A percentile compares a stretch with the other conserved stretches of the same genome.
These are phyloP conservation scores for Trichonephila clavipes DNA, from an alignment of 1,140 invertebrate species.

Conservation along the genomic window DNA sequence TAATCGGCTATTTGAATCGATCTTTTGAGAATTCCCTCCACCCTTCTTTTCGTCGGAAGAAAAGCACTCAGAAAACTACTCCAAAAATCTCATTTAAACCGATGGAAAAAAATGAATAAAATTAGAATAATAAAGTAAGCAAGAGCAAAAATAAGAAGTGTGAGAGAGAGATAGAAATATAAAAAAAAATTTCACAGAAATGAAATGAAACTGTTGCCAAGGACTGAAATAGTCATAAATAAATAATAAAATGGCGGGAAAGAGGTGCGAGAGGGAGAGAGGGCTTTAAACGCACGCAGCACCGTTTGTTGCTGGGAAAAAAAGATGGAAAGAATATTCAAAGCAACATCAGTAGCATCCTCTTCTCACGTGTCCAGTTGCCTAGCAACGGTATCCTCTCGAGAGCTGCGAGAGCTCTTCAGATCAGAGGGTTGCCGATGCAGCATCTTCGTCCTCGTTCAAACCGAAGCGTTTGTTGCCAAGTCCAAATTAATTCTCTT, in stretches of 20 bases:
- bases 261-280: background rate
- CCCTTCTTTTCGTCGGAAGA: background rate
- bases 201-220: constrained; percentile 56
- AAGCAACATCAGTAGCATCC: constrained; percentile 29
- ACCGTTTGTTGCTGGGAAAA: background rate
- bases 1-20: constrained; percentile 51
- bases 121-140: constrained; percentile 56
- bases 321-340: background rate
- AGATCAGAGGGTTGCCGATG: constrained; percentile 26
- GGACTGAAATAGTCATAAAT: constrained; percentile 65
- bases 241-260: constrained; percentile 54
- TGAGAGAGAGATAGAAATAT: background rate
- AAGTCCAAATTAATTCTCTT: constrained; percentile 26
- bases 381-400: constrained; percentile 17
- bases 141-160: background rate
- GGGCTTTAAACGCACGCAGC: constrained; percentile 1
- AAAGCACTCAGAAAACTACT: constrained; percentile 23
- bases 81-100: constrained; percentile 51
- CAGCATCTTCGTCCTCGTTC: background rate
- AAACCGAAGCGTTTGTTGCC: background rate
- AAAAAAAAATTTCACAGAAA: constrained; percentile 38
- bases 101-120: constrained; percentile 55
- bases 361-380: constrained; percentile 37
- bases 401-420: background rate
- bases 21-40: background rate